Base-by-base conservation (phyloP, 1,140 invertebrate species). In the Drosophila teissieri region DNA sequence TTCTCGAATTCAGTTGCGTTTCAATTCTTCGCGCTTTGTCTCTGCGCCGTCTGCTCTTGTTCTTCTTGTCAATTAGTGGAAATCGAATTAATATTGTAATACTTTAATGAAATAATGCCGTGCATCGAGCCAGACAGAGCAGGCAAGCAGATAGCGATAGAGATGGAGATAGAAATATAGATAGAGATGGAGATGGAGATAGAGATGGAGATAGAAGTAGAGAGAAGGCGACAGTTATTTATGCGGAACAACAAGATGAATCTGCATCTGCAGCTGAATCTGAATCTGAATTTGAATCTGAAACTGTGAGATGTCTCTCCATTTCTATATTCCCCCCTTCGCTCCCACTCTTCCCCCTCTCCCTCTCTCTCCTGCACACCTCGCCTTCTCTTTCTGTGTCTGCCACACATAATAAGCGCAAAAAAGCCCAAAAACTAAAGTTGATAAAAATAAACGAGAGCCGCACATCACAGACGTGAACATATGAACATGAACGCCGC, bases 61-160 rank as follows among this genome's bases (percentile, higher is more conserved):
- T 64, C 75, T 77, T 68, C 36, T 53, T 69, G 67, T 83, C 83
- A 88, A 88, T 88, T 88, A 88, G 84, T 77, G 73, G 77, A 88
- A 89, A 88, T 88, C 84, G 84, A 88, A 88, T 88, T 88, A 89
- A 88, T 88, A 88, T 88, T 88, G 83, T 88, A 88, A 86, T 86
- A 73, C 78, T 88, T 86, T 88, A 88, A 89, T 89, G 79, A 83
- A 88, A 88, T 88, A 88, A 89, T 88, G 84, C 84, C 19, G 2
- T 80, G 67, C 81, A 81, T 61, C 34, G 36, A 10, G 27, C 53
- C 64, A 60, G 56, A 52, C 61, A 74, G 53, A 67, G 48, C 56
- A 37, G 37, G 19, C 14, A 51, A 57, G 19, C 19, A 19, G 19
- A 19, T 19, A 19, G 19, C 19, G 19, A 19, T 19, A 19, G 19